These are phyloP conservation scores for Hyperopisus bebe DNA, from an alignment of 2,113 vertebrate species.

Conservation along the genomic window DNA sequence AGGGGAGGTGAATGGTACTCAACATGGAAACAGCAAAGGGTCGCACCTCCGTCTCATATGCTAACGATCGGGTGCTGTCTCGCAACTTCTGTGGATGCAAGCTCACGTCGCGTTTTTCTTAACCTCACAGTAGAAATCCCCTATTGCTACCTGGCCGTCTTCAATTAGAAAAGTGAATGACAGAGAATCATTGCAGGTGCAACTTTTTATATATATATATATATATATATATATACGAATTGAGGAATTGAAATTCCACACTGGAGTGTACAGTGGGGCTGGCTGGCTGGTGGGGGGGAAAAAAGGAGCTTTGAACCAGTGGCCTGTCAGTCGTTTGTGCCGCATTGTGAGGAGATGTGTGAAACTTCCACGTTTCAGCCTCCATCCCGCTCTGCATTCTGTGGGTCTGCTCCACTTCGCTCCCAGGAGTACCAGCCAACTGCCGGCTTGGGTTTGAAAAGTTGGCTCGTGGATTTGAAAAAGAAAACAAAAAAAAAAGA, in stretches of 20 bases:
- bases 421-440: conserved; percentile 57
- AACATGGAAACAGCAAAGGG: not conserved
- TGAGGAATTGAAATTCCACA: conserved; percentile 61
- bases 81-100: not conserved
- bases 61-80: not conserved
- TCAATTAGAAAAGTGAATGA: conserved; percentile 43
- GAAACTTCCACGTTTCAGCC: conserved; percentile 45
- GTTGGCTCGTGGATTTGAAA: conserved; percentile 61
- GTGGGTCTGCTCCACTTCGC: conserved; percentile 38
- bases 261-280: conserved; percentile 45
- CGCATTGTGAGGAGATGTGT: conserved; percentile 52
- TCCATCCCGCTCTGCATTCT: conserved; percentile 29
- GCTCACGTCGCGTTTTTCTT: conserved; percentile 18
- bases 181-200: conserved; percentile 44
- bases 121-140: conserved; percentile 25
- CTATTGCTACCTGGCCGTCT: conserved; percentile 41
- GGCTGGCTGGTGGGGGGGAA: not conserved
- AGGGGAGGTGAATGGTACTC: not conserved
- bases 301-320: conserved; percentile 57
- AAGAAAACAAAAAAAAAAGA: conserved; percentile 38
- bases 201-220: conserved; percentile 28
- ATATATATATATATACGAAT: conserved; percentile 27
- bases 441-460: conserved; percentile 52
- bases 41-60: not conserved
- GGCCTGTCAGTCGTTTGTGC: conserved; percentile 58